A percentile compares a stretch with the other conserved stretches of the same genome.
Evolutionary conservation across 2,888 invertebrate genomes (phyloP).

Genomic region (Ethmia dodecea): DNA sequence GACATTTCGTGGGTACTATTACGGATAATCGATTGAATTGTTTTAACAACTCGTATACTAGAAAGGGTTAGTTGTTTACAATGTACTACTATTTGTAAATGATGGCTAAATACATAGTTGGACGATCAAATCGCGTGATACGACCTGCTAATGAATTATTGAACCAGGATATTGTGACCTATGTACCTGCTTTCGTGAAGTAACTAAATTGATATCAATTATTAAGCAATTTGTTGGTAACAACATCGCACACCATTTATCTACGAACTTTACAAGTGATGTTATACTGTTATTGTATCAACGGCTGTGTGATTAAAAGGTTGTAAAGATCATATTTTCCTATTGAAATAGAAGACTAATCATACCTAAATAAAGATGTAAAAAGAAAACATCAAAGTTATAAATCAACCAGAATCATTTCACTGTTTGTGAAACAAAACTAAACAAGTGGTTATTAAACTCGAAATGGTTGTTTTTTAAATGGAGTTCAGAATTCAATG

Average conservation of each 20-base stretch:
- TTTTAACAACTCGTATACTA: not conserved
- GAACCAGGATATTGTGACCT: not conserved
- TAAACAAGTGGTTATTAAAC: no score
- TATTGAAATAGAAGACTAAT: no score
- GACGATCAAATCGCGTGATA: constrained; percentile 6
- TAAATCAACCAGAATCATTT: no score
- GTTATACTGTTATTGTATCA: no score
- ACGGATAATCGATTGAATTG: constrained; percentile 4
- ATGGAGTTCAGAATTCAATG: not conserved
- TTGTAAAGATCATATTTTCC: no score
- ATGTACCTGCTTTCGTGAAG: not conserved
- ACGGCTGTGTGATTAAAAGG: no score
- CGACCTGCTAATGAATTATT: not conserved
- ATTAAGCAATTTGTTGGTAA: constrained; percentile 1
- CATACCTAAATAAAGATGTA: no score
- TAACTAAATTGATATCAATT: not conserved
- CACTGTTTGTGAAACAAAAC: not conserved
- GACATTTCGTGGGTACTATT: no score
- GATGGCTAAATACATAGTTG: not conserved
- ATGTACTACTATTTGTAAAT: constrained; percentile 1
- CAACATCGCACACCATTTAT: no score
- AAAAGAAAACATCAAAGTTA: no score
- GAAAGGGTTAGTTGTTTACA: not conserved
- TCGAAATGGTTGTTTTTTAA: not conserved
- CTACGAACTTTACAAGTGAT: no score